phyloP scores from a whole-genome alignment of 2,888 invertebrate species.

The Yponomeuta plumbellus region DNA sequence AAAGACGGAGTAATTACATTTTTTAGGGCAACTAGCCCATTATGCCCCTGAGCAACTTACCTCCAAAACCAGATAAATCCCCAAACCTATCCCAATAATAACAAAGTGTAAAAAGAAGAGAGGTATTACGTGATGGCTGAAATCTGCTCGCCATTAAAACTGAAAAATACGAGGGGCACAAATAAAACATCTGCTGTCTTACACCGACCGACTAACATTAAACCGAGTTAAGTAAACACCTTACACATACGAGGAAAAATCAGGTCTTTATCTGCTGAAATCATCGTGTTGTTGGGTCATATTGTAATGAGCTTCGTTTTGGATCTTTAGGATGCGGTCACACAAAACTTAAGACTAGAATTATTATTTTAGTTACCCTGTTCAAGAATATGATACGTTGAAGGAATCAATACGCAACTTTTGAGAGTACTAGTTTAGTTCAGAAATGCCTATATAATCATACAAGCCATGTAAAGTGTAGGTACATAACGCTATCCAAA shows the following conservation, averaged over 20 bases:
- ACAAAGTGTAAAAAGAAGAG: conserved; percentile 38
- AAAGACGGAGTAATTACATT: too few relatives aligned
- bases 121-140: conserved; percentile 51
- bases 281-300: background rate
- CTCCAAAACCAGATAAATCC: background rate
- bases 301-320: background rate
- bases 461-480: too few relatives aligned
- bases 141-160: conserved; percentile 55
- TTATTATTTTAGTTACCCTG: background rate
- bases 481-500: too few relatives aligned
- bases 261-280: background rate
- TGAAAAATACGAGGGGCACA: conserved; percentile 51
- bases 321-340: background rate
- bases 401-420: too few relatives aligned
- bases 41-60: too few relatives aligned
- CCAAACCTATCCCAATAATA: background rate
- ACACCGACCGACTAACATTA: conserved; percentile 45
- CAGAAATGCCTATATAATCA: too few relatives aligned
- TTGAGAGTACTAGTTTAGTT: too few relatives aligned
- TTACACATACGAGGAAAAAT: conserved; percentile 16
- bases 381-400: too few relatives aligned
- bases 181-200: conserved; percentile 60
- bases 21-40: too few relatives aligned
- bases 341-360: background rate
- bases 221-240: conserved; percentile 50